Percentiles rank a stretch among this genome's conserved stretches.
These are phyloP conservation scores for Brachirus orientalis DNA, from an alignment of 2,113 vertebrate genomes.

Conservation along the genomic window DNA sequence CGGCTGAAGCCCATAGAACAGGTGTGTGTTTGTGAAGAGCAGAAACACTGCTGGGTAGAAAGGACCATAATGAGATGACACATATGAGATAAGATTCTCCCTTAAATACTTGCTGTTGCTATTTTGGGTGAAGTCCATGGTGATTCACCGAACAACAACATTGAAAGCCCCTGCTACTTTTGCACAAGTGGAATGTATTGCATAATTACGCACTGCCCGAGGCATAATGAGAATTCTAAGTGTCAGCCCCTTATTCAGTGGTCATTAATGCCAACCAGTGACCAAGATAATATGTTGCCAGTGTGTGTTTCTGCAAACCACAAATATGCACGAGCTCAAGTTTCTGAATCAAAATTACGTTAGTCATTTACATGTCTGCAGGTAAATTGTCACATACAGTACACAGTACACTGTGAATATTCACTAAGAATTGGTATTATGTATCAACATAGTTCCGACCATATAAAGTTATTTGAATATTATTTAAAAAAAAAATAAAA, in stretches of 20 bases:
- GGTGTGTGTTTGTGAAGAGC: conserved; percentile 7
- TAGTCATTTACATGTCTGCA: too few species aligned
- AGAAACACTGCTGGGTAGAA: background rate
- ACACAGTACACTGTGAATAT: too few species aligned
- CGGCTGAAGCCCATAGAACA: background rate
- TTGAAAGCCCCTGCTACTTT: background rate
- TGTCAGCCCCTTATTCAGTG: background rate
- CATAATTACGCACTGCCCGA: background rate
- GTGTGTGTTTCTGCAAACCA: too few species aligned
- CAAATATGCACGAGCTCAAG: too few species aligned
- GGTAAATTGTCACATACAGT: too few species aligned
- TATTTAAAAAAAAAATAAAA: too few species aligned
- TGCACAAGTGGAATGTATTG: background rate
- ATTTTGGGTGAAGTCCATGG: conserved; percentile 33
- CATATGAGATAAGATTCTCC: conserved; percentile 10
- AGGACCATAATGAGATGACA: conserved; percentile 20
- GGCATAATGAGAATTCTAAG: background rate
- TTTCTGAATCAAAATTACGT: too few species aligned
- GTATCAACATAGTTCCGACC: too few species aligned
- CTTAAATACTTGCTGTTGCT: conserved; percentile 12
- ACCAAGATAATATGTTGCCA: background rate
- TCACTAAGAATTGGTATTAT: too few species aligned
- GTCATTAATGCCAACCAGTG: background rate
- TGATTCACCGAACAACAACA: conserved; percentile 15
- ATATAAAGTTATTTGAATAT: too few species aligned